These are phyloP conservation scores for Drosophila busckii DNA, from an alignment of 1,140 invertebrate genomes.

Conservation along the genomic window DNA sequence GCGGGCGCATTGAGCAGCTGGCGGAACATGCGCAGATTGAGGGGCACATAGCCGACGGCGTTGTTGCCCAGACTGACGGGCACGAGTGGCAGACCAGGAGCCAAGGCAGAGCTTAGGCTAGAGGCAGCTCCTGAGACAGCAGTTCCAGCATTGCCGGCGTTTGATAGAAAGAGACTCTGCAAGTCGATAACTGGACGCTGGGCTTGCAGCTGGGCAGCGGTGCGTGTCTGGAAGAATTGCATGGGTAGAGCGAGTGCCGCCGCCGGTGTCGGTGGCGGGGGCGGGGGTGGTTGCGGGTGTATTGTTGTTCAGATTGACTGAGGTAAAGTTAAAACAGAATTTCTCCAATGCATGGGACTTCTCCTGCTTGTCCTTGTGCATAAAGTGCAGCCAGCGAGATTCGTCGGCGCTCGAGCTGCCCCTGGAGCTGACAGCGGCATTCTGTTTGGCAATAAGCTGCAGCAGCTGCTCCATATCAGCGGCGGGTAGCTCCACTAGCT, in stretches of 20 bases:
- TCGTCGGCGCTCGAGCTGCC: background rate
- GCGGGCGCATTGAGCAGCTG: slow-evolving; percentile 15
- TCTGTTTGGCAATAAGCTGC: background rate
- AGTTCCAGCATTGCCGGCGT: background rate
- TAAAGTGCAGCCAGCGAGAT: background rate
- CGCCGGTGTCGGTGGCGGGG: background rate
- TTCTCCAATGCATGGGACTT: no score
- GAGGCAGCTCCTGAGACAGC: background rate
- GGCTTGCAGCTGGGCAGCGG: no score
- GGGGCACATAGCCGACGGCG: slow-evolving; percentile 46
- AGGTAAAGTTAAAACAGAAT: no score
- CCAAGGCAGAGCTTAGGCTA: background rate
- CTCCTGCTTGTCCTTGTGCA: background rate
- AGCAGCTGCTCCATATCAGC: slow-evolving; percentile 2
- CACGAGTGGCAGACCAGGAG: slow-evolving; percentile 36
- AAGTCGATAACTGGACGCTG: no score
- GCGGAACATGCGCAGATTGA: slow-evolving; percentile 51
- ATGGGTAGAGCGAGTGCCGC: slow-evolving; percentile 3
- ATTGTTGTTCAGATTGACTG: background rate
- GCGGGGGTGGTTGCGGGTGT: background rate
- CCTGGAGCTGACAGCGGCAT: background rate
- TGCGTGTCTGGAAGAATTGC: slow-evolving; percentile 33
- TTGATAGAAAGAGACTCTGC: no score
- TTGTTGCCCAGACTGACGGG: slow-evolving; percentile 49
- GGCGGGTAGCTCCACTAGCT: slow-evolving; percentile 4